A percentile compares a stretch with the other conserved stretches of the same genome.
Conservation (phyloP, 2,113 vertebrate genomes). For the Lonchura striata region DNA sequence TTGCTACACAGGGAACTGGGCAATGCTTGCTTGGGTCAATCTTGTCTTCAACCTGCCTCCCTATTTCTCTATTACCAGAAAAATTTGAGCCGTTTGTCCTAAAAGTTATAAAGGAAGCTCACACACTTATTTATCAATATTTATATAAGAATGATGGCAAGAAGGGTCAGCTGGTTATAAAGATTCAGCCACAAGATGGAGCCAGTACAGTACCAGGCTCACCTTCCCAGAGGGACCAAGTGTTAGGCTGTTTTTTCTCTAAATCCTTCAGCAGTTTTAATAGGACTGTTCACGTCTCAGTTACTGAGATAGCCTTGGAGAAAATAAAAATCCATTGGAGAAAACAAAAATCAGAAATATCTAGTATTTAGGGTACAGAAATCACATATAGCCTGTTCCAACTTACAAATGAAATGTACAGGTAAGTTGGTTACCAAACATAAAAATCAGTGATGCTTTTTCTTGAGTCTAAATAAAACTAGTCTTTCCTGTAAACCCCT, state of each 20-base stretch:
- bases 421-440: background rate
- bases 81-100: background rate
- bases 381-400: background rate
- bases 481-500: background rate
- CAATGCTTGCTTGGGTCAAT: background rate
- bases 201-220: background rate
- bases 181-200: conserved; percentile 51
- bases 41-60: background rate
- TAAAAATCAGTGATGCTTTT: background rate
- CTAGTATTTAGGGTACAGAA: background rate
- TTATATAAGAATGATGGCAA: background rate
- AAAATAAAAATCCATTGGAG: background rate
- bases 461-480: background rate
- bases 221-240: background rate
- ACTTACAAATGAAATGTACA: background rate
- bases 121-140: background rate
- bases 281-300: background rate
- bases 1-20: background rate
- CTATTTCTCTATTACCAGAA: background rate
- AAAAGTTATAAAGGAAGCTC: background rate
- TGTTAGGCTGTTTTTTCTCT: background rate
- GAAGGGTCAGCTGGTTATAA: background rate
- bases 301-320: background rate
- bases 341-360: background rate
- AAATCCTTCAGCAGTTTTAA: background rate